phyloP scores from a whole-genome alignment of 2,113 vertebrate genomes.

The Oxygymnocypris stewartii region DNA sequence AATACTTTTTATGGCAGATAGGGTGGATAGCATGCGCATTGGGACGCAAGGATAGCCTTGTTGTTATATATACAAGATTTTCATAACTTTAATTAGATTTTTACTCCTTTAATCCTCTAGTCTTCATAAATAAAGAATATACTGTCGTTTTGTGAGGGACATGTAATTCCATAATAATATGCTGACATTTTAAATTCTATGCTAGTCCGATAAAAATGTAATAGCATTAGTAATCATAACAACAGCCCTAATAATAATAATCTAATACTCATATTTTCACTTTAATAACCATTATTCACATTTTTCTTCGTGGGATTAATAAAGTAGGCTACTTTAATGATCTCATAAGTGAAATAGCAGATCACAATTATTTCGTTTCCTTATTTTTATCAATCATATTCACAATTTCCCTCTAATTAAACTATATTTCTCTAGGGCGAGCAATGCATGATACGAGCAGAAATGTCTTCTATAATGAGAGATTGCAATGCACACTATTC shows the following conservation, averaged over 20 bases:
- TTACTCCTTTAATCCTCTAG: neutral
- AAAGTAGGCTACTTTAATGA: neutral
- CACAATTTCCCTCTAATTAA: neutral
- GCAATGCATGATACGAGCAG: neutral
- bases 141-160: neutral
- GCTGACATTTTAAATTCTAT: neutral
- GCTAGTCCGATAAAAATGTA: too few relatives aligned
- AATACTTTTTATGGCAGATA: too few relatives aligned
- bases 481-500: neutral
- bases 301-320: too few relatives aligned
- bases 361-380: neutral
- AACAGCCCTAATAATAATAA: too few relatives aligned
- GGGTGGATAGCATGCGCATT: too few relatives aligned
- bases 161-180: neutral
- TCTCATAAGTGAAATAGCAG: neutral
- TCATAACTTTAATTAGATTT: neutral
- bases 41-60: too few relatives aligned
- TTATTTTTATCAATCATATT: neutral
- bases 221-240: too few relatives aligned
- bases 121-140: neutral
- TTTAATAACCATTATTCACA: too few relatives aligned
- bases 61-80: neutral
- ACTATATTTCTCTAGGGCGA: neutral
- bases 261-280: too few relatives aligned
- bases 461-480: neutral